Evolutionary conservation across 2,113 vertebrate species (phyloP).

Genomic region (Riparia riparia): DNA sequence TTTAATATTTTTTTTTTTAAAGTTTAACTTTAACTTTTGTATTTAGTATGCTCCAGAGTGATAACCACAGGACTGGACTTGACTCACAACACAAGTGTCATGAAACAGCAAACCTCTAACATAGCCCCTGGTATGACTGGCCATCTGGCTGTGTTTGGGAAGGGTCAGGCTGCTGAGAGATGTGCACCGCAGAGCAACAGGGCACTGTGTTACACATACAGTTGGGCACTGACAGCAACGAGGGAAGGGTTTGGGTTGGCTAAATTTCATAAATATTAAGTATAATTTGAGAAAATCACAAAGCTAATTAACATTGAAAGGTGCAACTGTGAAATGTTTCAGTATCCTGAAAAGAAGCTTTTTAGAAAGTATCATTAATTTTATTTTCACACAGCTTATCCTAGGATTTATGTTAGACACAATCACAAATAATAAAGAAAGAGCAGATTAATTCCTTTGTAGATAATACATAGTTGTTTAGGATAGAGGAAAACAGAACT

Average conservation of each 20-base stretch:
- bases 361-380: not conserved
- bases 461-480: not conserved
- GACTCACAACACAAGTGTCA: not conserved
- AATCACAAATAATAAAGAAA: not conserved
- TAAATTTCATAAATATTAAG: not conserved
- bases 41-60: not conserved
- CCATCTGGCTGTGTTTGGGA: not conserved
- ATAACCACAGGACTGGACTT: not conserved
- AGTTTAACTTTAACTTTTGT: not conserved
- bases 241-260: not conserved
- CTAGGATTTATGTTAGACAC: not conserved
- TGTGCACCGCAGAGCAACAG: not conserved
- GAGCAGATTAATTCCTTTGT: not conserved
- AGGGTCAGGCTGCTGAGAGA: not conserved
- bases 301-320: not conserved
- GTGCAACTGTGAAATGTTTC: not conserved
- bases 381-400: not conserved
- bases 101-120: not conserved
- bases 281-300: not conserved
- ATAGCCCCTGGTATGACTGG: not conserved
- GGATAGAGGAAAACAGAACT: not conserved
- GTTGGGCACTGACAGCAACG: not conserved
- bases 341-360: not conserved
- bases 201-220: not conserved
- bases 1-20: not conserved